phyloP scores from a whole-genome alignment of 2,888 invertebrate species.

The Venusia cambrica region DNA sequence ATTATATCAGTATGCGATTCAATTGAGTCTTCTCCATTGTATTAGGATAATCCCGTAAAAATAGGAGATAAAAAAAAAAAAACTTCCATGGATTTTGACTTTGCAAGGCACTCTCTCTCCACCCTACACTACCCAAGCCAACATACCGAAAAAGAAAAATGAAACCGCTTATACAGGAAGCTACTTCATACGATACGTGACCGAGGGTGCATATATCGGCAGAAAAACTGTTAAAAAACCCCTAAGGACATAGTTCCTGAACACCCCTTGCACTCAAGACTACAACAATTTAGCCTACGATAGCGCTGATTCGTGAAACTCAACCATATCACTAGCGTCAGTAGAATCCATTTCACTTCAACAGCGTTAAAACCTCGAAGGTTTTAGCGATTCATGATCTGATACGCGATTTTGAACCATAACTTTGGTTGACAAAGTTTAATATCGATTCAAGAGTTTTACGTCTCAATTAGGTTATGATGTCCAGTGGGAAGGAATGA shows the following conservation, averaged over 20 bases:
- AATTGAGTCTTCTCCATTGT: too few species aligned
- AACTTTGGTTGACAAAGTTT: slow-evolving; percentile 4
- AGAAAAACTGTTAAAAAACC: slow-evolving; percentile 71
- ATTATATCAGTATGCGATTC: too few species aligned
- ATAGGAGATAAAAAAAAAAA: too few species aligned
- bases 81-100: too few species aligned
- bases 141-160: slow-evolving; percentile 60
- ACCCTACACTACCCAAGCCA: slow-evolving; percentile 27
- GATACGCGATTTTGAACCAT: slow-evolving; percentile 16
- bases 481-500: slow-evolving; percentile 54
- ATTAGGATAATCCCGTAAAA: too few species aligned
- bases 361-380: slow-evolving; percentile 15
- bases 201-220: slow-evolving; percentile 73
- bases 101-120: slow-evolving; percentile 39
- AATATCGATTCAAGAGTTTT: slow-evolving; percentile 17
- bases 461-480: slow-evolving; percentile 58
- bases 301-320: slow-evolving; percentile 5
- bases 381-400: slow-evolving; percentile 20
- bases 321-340: slow-evolving; percentile 1
- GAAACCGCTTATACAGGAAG: slow-evolving; percentile 72
- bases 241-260: slow-evolving; percentile 47
- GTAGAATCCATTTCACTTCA: slow-evolving; percentile 4
- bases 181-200: slow-evolving; percentile 77
- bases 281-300: slow-evolving; percentile 19
- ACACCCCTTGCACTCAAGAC: slow-evolving; percentile 24